A percentile compares a stretch with the other conserved stretches of the same genome.
phyloP scores from a whole-genome alignment of 2,888 invertebrate genomes.

The Julus scandinavius region DNA sequence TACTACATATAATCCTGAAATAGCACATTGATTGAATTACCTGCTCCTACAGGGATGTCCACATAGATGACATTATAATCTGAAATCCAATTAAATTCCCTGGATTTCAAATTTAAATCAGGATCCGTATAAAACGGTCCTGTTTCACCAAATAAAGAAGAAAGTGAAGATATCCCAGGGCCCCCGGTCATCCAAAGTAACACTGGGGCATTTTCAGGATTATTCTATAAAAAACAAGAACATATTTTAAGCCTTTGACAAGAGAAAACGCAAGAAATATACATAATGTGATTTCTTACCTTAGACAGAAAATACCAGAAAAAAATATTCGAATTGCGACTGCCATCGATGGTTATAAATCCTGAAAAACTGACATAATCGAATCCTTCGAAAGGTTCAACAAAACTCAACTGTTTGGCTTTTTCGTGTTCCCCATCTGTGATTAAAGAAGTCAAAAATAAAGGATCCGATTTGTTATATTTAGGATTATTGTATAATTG shows the following conservation, averaged over 20 bases:
- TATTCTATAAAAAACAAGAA: neutral
- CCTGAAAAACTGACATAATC: slow-evolving; percentile 42
- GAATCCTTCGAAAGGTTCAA: slow-evolving; percentile 29
- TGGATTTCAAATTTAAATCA: neutral
- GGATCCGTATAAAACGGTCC: slow-evolving; percentile 1
- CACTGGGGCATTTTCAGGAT: slow-evolving; percentile 37
- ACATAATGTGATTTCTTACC: neutral
- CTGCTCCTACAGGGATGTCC: slow-evolving; percentile 27
- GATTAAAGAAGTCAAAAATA: slow-evolving; percentile 45
- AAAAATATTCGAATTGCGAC: slow-evolving; percentile 31
- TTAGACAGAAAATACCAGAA: slow-evolving; percentile 50
- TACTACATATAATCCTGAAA: neutral
- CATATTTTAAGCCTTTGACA: neutral
- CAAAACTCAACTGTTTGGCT: slow-evolving; percentile 38
- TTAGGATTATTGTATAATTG: neutral
- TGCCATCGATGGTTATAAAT: slow-evolving; percentile 35
- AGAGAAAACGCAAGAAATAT: too few relatives aligned
- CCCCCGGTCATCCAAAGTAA: slow-evolving; percentile 40
- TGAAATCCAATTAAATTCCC: slow-evolving; percentile 10
- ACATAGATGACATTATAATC: slow-evolving; percentile 21
- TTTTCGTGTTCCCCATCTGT: neutral
- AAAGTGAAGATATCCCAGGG: slow-evolving; percentile 15
- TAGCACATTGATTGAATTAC: slow-evolving; percentile 8
- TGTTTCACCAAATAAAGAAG: neutral
- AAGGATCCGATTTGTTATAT: neutral